Conservation (phyloP, 1,140 invertebrate genomes). For the Trichoplusia ni region DNA sequence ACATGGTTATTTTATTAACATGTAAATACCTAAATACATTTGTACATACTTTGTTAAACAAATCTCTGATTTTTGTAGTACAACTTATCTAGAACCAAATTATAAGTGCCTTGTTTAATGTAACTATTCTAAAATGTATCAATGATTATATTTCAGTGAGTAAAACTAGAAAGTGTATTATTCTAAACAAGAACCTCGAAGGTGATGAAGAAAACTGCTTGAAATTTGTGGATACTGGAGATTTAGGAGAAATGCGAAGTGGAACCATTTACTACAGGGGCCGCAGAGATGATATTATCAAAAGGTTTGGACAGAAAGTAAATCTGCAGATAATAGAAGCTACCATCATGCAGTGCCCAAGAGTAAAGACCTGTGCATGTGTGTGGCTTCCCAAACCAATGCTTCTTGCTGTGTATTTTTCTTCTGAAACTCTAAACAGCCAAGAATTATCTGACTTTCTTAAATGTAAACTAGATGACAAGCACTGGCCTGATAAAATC, state of each 20-base stretch:
- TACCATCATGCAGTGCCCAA: constrained; percentile 71
- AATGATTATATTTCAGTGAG: constrained; percentile 81
- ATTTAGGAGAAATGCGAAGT: constrained; percentile 82
- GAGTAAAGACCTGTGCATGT: constrained; percentile 78
- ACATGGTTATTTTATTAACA: neutral
- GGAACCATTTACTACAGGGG: constrained; percentile 84
- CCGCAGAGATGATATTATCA: constrained; percentile 86
- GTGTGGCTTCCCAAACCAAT: constrained; percentile 78
- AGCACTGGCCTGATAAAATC: constrained; percentile 82
- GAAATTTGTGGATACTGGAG: constrained; percentile 86
- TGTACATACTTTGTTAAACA: neutral
- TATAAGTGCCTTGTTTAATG: neutral
- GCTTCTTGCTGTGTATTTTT: constrained; percentile 81
- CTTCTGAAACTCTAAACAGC: constrained; percentile 63
- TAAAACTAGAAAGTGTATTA: constrained; percentile 83
- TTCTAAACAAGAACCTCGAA: constrained; percentile 82
- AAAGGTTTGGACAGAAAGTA: constrained; percentile 88
- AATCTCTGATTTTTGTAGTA: no score
- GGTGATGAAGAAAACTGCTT: constrained; percentile 58
- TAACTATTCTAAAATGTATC: constrained; percentile 8
- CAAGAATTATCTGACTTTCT: constrained; percentile 68
- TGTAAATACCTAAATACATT: neutral
- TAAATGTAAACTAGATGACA: constrained; percentile 73
- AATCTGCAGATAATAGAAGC: constrained; percentile 84
- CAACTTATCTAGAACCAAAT: no score